These are phyloP conservation scores for Eulacestoma nigropectus DNA, from an alignment of 2,113 vertebrate species.

Conservation along the genomic window DNA sequence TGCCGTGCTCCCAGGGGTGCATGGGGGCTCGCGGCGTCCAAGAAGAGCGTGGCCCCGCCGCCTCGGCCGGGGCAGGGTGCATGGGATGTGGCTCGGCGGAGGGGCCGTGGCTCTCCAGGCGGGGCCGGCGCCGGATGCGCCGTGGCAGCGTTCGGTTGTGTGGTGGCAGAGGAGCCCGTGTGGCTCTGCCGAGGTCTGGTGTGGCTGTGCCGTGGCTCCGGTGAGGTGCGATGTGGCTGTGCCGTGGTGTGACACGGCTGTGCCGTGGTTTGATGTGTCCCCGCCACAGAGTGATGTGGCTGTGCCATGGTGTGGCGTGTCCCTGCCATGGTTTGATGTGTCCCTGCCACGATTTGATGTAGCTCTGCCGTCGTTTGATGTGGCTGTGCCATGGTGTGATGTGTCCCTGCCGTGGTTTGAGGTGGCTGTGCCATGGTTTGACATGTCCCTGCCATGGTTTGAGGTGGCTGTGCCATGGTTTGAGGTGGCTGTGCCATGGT, in stretches of 20 bases:
- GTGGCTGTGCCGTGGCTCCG: not conserved
- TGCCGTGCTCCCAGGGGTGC: not conserved
- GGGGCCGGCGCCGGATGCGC: fast-evolving
- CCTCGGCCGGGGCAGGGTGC: not conserved
- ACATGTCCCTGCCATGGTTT: fast-evolving
- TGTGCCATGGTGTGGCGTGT: fast-evolving
- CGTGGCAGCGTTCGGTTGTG: fast-evolving
- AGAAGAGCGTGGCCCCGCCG: not conserved
- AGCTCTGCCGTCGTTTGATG: not conserved
- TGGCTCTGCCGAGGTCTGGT: not conserved
- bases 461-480: not conserved
- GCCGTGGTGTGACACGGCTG: not conserved
- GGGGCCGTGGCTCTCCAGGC: not conserved
- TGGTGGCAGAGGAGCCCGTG: fast-evolving
- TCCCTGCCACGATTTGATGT: not conserved
- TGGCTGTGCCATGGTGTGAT: not conserved
- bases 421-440: fast-evolving
- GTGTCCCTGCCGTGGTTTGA: not conserved
- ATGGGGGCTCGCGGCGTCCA: not conserved
- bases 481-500: not conserved
- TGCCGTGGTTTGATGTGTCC: not conserved
- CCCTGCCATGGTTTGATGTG: not conserved
- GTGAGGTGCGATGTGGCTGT: not conserved
- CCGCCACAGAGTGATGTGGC: fast-evolving
- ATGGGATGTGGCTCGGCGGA: fast-evolving